Base-by-base conservation (phyloP, 2,797 vertebrate species). In the Falco naumanni region DNA sequence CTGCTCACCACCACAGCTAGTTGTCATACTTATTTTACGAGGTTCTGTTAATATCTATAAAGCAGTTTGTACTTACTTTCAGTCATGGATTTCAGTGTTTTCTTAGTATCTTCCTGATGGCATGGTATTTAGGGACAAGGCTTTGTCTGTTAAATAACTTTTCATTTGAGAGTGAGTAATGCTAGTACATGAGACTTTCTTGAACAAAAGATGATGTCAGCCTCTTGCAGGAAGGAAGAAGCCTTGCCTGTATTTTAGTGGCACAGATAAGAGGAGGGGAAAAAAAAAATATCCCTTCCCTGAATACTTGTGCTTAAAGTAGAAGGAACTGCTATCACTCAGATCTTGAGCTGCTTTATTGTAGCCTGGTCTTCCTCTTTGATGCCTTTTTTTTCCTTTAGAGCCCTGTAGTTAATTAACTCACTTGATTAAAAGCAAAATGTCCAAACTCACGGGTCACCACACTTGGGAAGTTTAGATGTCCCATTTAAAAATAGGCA, bases 401-500 rank as follows among this genome's bases (percentile, higher is more conserved):
- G 61, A 82, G 84, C 59, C 83, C 75, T 87, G 87, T 87, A 90
- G 86, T 91, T 93, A 95, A 89, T 95, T 93, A 94, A 91, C 88
- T 96, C 50, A 69, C 39, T 93, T 87, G 79, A 80, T 93, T 95
- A 81, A 90, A 94, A 90, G 82, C 87, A 91, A 90, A 93, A 84
- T 88, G 70, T 53, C 89, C 86, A 56, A 77, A 53, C 87, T 86
- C 81, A 84, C 5, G 56, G 94, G 66, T 95, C 90, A 85, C 80
- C 81, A 85, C 95, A 87, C 86, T 91, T 87, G 83, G 77, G 87
- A 87, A 96, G 90, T 97, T 93, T 87, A 89, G 76, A 93, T 51
- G 60, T 92, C 90, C 88, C 53, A 48, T 93, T 95, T 94, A 96
- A 94, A 96, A 93, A 90, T 95, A 95, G 90, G 34, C 80, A 47